phyloP scores from a whole-genome alignment of 2,797 vertebrate species.

The Periophthalmus magnuspinnatus region DNA sequence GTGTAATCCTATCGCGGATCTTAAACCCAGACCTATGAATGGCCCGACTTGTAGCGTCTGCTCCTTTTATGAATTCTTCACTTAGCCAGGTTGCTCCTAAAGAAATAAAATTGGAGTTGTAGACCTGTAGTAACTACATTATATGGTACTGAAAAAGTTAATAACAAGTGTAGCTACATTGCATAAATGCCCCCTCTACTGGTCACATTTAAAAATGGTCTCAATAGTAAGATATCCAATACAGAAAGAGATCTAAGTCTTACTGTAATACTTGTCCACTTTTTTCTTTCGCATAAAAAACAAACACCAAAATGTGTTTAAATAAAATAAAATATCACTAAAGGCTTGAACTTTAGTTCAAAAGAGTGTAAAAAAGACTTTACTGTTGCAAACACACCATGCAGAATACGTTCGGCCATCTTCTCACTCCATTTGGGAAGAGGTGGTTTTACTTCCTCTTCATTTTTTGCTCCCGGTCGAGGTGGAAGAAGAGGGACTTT shows the following conservation, averaged over 20 bases:
- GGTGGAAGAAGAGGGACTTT: conserved; percentile 74
- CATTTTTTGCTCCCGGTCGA: conserved; percentile 20
- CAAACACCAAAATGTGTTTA: background rate
- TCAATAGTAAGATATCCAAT: too few species aligned
- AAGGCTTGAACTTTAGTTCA: background rate
- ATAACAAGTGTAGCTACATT: background rate
- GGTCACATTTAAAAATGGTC: conserved; percentile 11
- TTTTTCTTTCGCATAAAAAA: background rate
- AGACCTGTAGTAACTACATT: background rate
- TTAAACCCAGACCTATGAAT: conserved; percentile 91
- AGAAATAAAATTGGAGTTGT: conserved; percentile 9
- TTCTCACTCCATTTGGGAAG: conserved; percentile 94
- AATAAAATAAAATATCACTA: background rate
- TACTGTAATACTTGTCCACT: background rate
- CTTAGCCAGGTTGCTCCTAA: conserved; percentile 88
- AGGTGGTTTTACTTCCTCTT: conserved; percentile 56
- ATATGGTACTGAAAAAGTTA: background rate
- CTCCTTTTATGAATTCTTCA: conserved; percentile 87
- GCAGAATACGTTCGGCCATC: conserved; percentile 88
- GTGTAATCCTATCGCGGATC: conserved; percentile 88
- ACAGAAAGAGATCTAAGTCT: too few species aligned
- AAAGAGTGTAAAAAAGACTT: background rate
- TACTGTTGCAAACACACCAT: conserved; percentile 73
- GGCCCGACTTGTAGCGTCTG: conserved; percentile 88
- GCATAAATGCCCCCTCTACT: conserved; percentile 48